Base-by-base conservation (phyloP, 2,888 invertebrate genomes). In the Theodoxus fluviatilis region DNA sequence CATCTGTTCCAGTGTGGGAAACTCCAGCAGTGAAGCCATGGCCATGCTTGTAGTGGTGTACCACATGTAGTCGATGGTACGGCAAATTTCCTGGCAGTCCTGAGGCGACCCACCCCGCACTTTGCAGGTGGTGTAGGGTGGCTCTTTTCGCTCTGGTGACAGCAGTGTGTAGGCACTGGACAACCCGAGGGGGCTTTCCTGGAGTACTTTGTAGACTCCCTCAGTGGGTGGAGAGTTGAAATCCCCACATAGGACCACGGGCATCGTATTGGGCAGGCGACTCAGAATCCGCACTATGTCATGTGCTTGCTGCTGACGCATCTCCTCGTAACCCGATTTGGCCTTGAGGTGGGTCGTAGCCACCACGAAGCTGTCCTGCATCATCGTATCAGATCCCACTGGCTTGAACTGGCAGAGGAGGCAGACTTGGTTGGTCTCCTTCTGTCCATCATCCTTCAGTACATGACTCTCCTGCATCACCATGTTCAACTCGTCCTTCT, bases 191-290 rank as follows among this genome's bases (percentile, higher is more conserved):
- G 67, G 40, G 52, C 79, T 79, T 0, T 68, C 47, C 25, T 73
- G 85, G 59, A 92, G 88, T 0, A 91, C 91, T 33, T 87, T 83
- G 82, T 93, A 93, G 2, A 93, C 90, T 0, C 92, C 91, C 83
- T 93, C 93, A 3, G 86, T 88, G 0, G 92, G 92, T 82, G 92
- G 92, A 0, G 93, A 93, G n/a, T 93, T 93, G 82, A 93, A 93
- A 84, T 93, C 93, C 0, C 93, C 93, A 79, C 92, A 91, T 2
- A 93, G 78, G 57, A 93, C 86, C 3, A 92, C 84, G 0, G 93
- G 92, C 22, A 71, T 22, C 3, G 75, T 71, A 4, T 47, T 68
- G 12, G 73, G 68, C 6, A 76, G 75, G 49, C 80, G 61, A 35
- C 70, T 61, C 4, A 86, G 66, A 25, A 75, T 71, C 6, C 79